These are phyloP conservation scores for Dasypus novemcinctus DNA, from an alignment of 2,113 vertebrate species.

Conservation along the genomic window DNA sequence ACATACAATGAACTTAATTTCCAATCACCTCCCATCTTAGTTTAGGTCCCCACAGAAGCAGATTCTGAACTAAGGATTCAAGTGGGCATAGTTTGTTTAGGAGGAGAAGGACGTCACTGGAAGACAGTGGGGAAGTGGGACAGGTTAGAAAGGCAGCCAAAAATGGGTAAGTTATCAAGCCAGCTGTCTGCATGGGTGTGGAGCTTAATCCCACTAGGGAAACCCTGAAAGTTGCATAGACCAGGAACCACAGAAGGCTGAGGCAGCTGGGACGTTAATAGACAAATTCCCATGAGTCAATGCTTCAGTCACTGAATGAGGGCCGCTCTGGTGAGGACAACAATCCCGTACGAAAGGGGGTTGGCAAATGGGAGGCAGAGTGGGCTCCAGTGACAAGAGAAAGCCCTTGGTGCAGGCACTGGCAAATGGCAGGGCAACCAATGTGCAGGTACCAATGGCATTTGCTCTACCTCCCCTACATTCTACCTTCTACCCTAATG, in stretches of 20 bases:
- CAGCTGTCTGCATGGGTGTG: background rate
- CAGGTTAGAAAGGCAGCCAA: background rate
- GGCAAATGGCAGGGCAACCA: background rate
- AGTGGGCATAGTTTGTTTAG: background rate
- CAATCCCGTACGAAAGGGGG: background rate
- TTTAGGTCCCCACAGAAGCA: background rate
- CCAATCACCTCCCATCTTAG: background rate
- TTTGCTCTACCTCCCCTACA: background rate
- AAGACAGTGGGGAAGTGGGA: background rate
- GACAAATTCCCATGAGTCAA: background rate
- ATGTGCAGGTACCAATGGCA: accelerated
- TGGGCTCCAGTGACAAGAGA: background rate
- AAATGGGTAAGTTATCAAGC: background rate
- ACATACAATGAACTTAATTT: background rate
- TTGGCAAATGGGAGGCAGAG: background rate
- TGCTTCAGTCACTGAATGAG: background rate
- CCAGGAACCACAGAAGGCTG: background rate
- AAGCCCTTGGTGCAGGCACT: accelerated
- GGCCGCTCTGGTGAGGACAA: background rate
- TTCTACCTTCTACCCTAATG: background rate
- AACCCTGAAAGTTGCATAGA: background rate
- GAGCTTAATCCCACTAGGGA: background rate
- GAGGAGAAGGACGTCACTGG: background rate
- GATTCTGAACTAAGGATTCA: background rate
- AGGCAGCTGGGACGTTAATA: background rate